phyloP scores from a whole-genome alignment of 53 echinoderm and acorn worm genomes.

The Patiria pectinifera region DNA sequence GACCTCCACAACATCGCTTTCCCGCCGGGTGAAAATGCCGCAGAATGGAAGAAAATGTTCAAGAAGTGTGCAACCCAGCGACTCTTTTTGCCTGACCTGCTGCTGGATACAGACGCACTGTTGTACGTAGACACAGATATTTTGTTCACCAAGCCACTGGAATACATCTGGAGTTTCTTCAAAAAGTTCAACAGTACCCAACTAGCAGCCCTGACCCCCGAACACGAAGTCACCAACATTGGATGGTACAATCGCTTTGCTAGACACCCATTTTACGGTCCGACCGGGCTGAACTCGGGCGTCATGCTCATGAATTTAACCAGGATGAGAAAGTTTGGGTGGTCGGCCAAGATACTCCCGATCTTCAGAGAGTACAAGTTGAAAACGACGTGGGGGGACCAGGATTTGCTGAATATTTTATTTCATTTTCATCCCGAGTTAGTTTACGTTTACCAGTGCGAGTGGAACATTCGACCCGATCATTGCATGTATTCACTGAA shows the following conservation, averaged over 20 bases:
- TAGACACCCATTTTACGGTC: slow-evolving; percentile 89
- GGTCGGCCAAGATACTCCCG: slow-evolving; percentile 87
- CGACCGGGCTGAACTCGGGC: slow-evolving; percentile 92
- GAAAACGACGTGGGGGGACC: slow-evolving; percentile 97
- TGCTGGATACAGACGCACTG: slow-evolving; percentile 82
- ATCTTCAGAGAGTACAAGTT: slow-evolving; percentile 81
- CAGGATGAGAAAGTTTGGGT: slow-evolving; percentile 79
- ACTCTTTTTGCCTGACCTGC: slow-evolving; percentile 88
- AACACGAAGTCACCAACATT: slow-evolving; percentile 88
- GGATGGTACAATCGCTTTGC: slow-evolving; percentile 99
- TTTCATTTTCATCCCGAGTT: slow-evolving; percentile 92
- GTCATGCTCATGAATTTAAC: slow-evolving; percentile 99
- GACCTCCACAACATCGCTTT: slow-evolving; percentile 84
- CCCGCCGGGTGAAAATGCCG: slow-evolving; percentile 83
- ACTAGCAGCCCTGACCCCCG: slow-evolving; percentile 88
- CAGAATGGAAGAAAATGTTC: slow-evolving; percentile 97
- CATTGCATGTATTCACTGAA: slow-evolving; percentile 95
- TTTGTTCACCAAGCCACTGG: slow-evolving; percentile 89
- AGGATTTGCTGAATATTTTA: slow-evolving; percentile 91
- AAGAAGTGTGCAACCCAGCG: slow-evolving; percentile 97
- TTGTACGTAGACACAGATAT: slow-evolving; percentile 97
- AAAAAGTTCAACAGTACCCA: slow-evolving; percentile 88
- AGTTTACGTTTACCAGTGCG: slow-evolving; percentile 84
- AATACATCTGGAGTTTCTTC: slow-evolving; percentile 90
- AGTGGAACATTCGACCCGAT: slow-evolving; percentile 95